Conservation (phyloP, 2,888 invertebrate species). For the Pharmacophagus antenor region DNA sequence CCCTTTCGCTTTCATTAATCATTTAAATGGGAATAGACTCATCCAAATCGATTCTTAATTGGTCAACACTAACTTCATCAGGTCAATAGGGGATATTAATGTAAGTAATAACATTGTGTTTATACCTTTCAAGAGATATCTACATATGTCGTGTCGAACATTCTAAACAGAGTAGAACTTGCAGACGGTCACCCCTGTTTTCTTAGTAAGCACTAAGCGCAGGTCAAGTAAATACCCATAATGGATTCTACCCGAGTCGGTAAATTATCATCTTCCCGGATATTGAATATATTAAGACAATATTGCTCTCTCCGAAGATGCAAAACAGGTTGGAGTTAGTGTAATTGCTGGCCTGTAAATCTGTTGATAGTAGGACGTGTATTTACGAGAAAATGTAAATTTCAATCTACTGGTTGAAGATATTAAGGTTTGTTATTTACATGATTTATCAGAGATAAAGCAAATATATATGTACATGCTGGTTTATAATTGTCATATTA, state of each 20-base stretch:
- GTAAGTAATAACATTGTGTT: slow-evolving; percentile 30
- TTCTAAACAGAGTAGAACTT: slow-evolving; percentile 16
- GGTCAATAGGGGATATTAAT: background rate
- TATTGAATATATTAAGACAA: slow-evolving; percentile 79
- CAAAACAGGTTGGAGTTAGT: slow-evolving; percentile 59
- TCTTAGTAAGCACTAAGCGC: slow-evolving; percentile 80
- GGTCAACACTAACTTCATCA: background rate
- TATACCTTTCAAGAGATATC: slow-evolving; percentile 38
- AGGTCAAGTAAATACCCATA: slow-evolving; percentile 81
- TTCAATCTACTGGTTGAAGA: background rate
- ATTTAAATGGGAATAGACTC: no score
- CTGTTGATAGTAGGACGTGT: slow-evolving; percentile 30
- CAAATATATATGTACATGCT: no score
- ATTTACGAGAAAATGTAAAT: slow-evolving; percentile 23
- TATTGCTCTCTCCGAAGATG: slow-evolving; percentile 61
- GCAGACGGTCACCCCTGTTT: slow-evolving; percentile 71
- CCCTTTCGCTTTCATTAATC: no score
- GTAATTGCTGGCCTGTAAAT: slow-evolving; percentile 55
- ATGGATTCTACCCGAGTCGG: slow-evolving; percentile 74
- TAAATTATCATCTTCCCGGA: slow-evolving; percentile 79
- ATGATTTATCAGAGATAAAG: background rate
- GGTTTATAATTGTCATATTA: no score
- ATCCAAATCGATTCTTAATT: background rate
- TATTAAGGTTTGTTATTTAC: background rate
- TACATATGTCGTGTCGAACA: slow-evolving; percentile 11